Base-by-base conservation (phyloP, 1,140 invertebrate species). In the Brachionus asplanchnoidis region DNA sequence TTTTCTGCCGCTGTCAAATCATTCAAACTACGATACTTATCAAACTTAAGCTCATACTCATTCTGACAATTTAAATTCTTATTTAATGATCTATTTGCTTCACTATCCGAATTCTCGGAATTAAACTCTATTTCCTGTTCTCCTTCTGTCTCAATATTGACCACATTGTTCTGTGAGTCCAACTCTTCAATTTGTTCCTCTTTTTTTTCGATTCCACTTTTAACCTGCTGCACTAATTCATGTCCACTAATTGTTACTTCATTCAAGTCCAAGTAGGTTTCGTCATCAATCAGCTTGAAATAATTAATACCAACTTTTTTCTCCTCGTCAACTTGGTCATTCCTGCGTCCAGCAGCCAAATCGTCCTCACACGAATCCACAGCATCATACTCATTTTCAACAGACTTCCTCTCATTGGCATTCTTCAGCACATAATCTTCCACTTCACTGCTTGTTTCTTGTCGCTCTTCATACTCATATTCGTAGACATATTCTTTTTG, bases 1-100 rank as follows among this genome's bases (percentile, higher is more conserved):
- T 77, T 46, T 50, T 77, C 73, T 14, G 20, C 32, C 14, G 11
- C 23, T 28, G 73, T 77, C 17, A 50, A 26, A 26, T 77, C 73
- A 26, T 77, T 46, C 14, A 40, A 46, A 53, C 50, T 77, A 26
- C 73, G 73, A 44, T 46, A 77, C 14, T 77, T 77, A 6, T 44
- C 73, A 77, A 77, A 77, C 26, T 77, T 77, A 28, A 77, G 73
- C 20, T 77, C 73, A 50, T 77, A 77, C 50, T 77, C 73, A 50
- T 46, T 50, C 17, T 77, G 73, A 28, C 42, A 77, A 77, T 77
- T 77, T 5, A 77, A 28, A 53, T 46, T 77, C 12, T 28, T 44
- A 77, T 50, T 50, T 4, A 23, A 28, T 12, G 42, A 50, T 46
- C 23, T 50, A 23, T 46, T 50, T 7, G 3, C 7, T 26, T 46